These are phyloP conservation scores for Tinamus major DNA, from an alignment of 2,797 vertebrate species.

Conservation along the genomic window DNA sequence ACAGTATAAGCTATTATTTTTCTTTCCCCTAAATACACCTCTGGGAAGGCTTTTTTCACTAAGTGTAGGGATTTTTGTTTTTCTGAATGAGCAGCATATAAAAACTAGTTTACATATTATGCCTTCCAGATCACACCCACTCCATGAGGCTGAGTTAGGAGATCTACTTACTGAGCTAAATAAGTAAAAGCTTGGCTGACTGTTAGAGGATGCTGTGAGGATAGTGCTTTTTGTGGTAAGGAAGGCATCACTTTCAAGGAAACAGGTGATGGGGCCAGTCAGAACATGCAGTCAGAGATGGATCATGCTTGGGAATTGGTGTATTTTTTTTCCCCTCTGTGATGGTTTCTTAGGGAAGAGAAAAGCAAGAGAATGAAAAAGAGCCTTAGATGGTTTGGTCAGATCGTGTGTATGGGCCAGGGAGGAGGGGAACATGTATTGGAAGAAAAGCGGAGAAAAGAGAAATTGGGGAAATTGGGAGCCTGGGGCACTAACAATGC, in stretches of 20 bases:
- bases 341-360: not conserved
- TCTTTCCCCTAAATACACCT: not conserved
- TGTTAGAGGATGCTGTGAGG: not conserved
- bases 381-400: not conserved
- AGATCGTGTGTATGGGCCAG: not conserved
- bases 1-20: not conserved
- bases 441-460: not conserved
- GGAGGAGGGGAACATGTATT: rapidly evolving
- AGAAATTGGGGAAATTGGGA: not conserved
- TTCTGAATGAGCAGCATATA: not conserved
- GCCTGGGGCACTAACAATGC: not conserved
- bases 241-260: not conserved
- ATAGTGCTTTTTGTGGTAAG: not conserved
- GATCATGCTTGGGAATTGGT: not conserved
- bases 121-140: not conserved
- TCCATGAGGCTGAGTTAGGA: not conserved
- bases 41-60: not conserved
- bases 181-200: not conserved
- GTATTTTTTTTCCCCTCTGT: not conserved
- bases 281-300: not conserved
- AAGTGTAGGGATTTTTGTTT: not conserved
- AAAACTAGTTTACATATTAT: not conserved
- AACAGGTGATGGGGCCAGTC: rapidly evolving
- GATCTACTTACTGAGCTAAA: not conserved
- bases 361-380: not conserved